phyloP scores from a whole-genome alignment of 2,888 invertebrate species.

The Tetranychus piercei region DNA sequence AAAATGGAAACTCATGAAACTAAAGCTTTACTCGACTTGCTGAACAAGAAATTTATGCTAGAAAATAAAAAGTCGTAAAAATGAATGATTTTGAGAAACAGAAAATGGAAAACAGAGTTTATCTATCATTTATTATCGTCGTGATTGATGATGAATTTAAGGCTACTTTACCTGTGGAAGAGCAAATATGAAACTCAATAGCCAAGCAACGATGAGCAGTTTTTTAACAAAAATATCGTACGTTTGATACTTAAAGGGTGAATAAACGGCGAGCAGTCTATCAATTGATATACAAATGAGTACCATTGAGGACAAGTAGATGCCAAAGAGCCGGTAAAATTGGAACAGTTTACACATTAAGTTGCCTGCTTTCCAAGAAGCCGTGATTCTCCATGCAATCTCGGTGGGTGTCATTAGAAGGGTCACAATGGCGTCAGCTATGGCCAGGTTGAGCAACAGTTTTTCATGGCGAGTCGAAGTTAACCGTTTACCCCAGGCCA shows the following conservation, averaged over 20 bases:
- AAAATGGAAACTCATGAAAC: no score
- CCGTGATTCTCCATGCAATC: constrained; percentile 5
- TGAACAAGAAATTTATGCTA: no score
- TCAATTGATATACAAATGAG: neutral
- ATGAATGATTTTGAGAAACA: no score
- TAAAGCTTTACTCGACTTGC: no score
- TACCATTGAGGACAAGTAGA: neutral
- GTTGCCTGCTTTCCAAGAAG: neutral
- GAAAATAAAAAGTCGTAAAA: no score
- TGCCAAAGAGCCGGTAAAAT: constrained; percentile 7
- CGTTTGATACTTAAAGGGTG: constrained; percentile 1
- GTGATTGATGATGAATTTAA: no score
- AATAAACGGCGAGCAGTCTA: neutral
- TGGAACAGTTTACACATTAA: constrained; percentile 9
- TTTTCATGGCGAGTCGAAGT: neutral
- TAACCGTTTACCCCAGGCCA: neutral
- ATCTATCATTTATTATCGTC: no score
- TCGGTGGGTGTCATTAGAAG: constrained; percentile 5
- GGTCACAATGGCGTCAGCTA: constrained; percentile 5
- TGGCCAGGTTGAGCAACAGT: constrained; percentile 8
- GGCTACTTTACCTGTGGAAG: constrained; percentile 2
- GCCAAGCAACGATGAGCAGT: neutral
- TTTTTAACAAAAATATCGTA: neutral
- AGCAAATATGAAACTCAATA: constrained; percentile 2
- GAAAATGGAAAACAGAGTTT: no score